Evolutionary conservation across 1,140 invertebrate genomes (phyloP), one percentile per base, ranked within the genome.

Genomic region (Drosophila suzukii): DNA sequence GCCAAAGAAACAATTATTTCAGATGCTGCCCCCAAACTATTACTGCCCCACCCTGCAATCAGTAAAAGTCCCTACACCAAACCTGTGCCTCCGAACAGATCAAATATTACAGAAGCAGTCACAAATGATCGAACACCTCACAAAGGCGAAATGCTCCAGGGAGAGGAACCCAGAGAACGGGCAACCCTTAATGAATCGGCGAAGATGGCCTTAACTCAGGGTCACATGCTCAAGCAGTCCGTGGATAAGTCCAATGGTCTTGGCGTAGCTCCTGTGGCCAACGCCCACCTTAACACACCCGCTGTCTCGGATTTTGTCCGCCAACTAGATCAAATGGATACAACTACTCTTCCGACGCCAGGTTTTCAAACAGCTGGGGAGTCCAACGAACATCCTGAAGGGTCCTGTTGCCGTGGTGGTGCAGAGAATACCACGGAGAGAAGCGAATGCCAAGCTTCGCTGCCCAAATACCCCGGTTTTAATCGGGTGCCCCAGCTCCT

Each of bases 381-480:
- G 7, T 11, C 13, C 2, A 30, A 13, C 8, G 36, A 41, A 17
- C 13, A 2, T 4, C n/a, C 6, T 10, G 6, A 36, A 15, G 1
- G 12, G 7, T 11, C 15, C 20, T 38, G 11, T 10, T 61, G 47
- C n/a, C 13, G n/a, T 11, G n/a, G 38, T 4, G 20, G 36, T 11
- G 4, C 13, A 6, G 50, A 24, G 8, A 20, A 24, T 24, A 8
- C n/a, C n/a, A 15, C 5, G 6, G 34, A 12, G 27, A 12, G 6
- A 38, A 15, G 6, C 12, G 34, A 32, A 0, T 30, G 6, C 10
- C 36, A 55, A 34, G 51, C 39, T 32, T 10, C 32, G 5, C 2
- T 12, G 60, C 27, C 12, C 13, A 20, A 3, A 44, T 90, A 80
- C 62, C 91, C 91, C 1, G 71, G 78, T 11, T 91, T 84, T 54